Base-by-base conservation (phyloP, 2,888 invertebrate genomes). In the Bellardia bayeri region DNA sequence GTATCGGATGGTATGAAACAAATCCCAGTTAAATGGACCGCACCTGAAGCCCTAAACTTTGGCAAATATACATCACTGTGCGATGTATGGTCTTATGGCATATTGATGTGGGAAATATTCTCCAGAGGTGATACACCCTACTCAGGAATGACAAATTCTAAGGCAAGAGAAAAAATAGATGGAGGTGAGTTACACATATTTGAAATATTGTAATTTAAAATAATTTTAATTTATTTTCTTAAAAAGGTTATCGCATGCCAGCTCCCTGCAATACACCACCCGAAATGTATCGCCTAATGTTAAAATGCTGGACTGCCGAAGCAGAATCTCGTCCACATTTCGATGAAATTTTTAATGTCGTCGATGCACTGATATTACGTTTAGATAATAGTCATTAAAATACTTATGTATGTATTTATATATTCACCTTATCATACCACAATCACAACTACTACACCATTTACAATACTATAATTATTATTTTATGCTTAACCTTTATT, bases 21-120 rank as follows among this genome's bases (percentile, higher is more conserved):
- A 94, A 99, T 99, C 90, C 99, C 99, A 0, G 98, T 99, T 87
- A 99, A 99, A 94, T 99, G 99, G 99, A 99, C 99, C 0, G 98
- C 99, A 2, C 99, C 99, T 0, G 99, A 99, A 94, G 98, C 99
- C 3, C 94, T 99, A 13, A 98, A 98, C 94, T 98, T 97, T 93
- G 98, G 98, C 96, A 98, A 98, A 95, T 99, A 99, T 93, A 99
- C 98, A 11, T 97, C 98, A 0, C 94, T 98, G 8, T 98, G 98
- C 94, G 99, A 99, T 94, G 98, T 99, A 66, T 99, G 99, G 99
- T 98, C 98, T 91, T 99, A 97, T 93, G 99, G 98, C 4, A 97
- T 99, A 89, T 94, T 99, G 82, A 97, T 98, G 95, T 99, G 98
- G 98, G 99, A 99, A 94, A 97, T 99, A 92, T 99, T 98, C 94